Percentiles rank a stretch among this genome's conserved stretches.
phyloP scores from a whole-genome alignment of 2,888 invertebrate genomes.

The Alentia gelatinosa region DNA sequence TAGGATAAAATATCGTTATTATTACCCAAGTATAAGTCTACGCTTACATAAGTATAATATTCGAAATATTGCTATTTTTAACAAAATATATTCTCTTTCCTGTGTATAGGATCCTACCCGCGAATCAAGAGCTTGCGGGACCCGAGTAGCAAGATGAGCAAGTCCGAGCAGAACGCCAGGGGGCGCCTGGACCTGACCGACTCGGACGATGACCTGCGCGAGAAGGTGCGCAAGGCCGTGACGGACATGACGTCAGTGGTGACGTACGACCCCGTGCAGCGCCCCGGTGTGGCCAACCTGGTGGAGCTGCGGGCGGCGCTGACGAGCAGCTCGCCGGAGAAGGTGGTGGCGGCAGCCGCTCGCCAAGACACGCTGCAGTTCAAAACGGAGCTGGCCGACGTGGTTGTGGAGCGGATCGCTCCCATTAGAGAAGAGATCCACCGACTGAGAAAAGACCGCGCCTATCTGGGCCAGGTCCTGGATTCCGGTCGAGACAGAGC shows the following conservation, averaged over 20 bases:
- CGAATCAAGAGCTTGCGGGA: slow-evolving; percentile 90
- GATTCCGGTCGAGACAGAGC: slow-evolving; percentile 86
- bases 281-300: slow-evolving; percentile 95
- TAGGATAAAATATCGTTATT: neutral
- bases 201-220: slow-evolving; percentile 85
- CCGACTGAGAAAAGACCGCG: slow-evolving; percentile 84
- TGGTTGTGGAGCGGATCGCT: slow-evolving; percentile 86
- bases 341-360: slow-evolving; percentile 86
- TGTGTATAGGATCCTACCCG: slow-evolving; percentile 71
- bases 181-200: slow-evolving; percentile 91
- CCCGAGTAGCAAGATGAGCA: slow-evolving; percentile 97
- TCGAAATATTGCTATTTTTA: neutral
- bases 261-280: slow-evolving; percentile 87
- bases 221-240: slow-evolving; percentile 92
- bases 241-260: slow-evolving; percentile 93
- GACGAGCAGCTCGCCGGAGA: slow-evolving; percentile 85
- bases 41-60: neutral
- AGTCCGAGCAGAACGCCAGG: slow-evolving; percentile 91
- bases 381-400: slow-evolving; percentile 88
- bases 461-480: slow-evolving; percentile 85
- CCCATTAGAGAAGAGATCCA: slow-evolving; percentile 86
- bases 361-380: slow-evolving; percentile 89
- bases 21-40: neutral
- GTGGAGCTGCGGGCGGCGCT: slow-evolving; percentile 90
- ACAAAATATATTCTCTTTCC: neutral